A percentile compares a stretch with the other conserved stretches of the same genome.
phyloP scores from a whole-genome alignment of 2,797 vertebrate species.

The Mormyrops boulengeri region DNA sequence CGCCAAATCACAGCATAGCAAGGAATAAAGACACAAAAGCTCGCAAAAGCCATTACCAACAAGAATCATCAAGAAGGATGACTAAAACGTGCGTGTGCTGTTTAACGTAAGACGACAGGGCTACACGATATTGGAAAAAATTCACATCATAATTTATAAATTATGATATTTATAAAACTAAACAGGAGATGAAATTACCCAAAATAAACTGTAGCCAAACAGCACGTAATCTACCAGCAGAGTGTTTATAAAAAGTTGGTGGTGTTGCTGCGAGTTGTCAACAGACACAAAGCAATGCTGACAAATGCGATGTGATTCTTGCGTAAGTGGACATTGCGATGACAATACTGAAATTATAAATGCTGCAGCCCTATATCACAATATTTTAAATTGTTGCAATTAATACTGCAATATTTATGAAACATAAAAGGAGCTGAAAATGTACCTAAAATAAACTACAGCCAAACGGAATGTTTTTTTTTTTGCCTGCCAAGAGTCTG shows the following conservation, averaged over 20 bases:
- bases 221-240: neutral
- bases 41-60: neutral
- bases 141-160: neutral
- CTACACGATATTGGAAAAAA: neutral
- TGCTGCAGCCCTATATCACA: neutral
- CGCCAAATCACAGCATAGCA: neutral
- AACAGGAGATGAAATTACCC: neutral
- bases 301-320: neutral
- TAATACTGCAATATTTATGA: neutral
- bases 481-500: neutral
- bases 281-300: neutral
- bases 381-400: neutral
- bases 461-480: neutral
- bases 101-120: neutral
- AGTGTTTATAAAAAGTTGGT: neutral
- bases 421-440: neutral
- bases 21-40: neutral
- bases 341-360: neutral
- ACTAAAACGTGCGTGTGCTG: neutral
- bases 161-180: neutral
- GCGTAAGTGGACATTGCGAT: neutral
- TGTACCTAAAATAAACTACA: neutral
- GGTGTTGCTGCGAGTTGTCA: neutral
- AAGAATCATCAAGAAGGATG: neutral
- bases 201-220: neutral